These are phyloP conservation scores for Aphelocoma californica DNA, from an alignment of 2,797 vertebrate genomes.

Conservation along the genomic window DNA sequence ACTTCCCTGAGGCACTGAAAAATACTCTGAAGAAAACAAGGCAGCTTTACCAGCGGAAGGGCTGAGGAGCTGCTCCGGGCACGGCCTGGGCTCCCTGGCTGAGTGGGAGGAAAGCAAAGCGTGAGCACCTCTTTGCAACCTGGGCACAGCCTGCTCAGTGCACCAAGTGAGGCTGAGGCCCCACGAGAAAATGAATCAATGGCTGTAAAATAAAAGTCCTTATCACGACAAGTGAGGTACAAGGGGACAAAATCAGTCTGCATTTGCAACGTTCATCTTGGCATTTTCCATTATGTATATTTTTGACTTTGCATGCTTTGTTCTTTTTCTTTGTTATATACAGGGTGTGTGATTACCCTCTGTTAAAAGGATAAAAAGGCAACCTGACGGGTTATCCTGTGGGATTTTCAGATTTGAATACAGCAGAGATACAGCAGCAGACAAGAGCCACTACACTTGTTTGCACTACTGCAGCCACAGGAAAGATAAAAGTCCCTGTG, in stretches of 20 bases:
- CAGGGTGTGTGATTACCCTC: not conserved
- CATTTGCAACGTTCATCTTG: not conserved
- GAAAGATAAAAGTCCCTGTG: not conserved
- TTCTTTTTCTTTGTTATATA: not conserved
- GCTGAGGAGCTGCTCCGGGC: not conserved
- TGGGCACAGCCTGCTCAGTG: not conserved
- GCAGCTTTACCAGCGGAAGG: not conserved
- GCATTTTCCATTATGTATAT: not conserved
- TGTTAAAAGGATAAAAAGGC: not conserved
- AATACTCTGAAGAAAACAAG: not conserved
- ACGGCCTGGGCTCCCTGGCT: rapidly evolving
- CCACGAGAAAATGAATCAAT: not conserved
- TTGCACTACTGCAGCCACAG: not conserved
- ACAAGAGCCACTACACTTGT: not conserved
- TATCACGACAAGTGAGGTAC: not conserved
- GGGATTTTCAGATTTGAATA: not conserved
- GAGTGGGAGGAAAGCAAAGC: not conserved
- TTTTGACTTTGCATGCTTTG: not conserved
- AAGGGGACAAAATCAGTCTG: not conserved
- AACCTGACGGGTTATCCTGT: not conserved
- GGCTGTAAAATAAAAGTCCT: not conserved
- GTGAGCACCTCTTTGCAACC: not conserved
- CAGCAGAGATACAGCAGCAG: not conserved
- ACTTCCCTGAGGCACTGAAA: not conserved
- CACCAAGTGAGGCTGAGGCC: not conserved